phyloP scores from a whole-genome alignment of 2,797 vertebrate species.

The Tangara arthus region DNA sequence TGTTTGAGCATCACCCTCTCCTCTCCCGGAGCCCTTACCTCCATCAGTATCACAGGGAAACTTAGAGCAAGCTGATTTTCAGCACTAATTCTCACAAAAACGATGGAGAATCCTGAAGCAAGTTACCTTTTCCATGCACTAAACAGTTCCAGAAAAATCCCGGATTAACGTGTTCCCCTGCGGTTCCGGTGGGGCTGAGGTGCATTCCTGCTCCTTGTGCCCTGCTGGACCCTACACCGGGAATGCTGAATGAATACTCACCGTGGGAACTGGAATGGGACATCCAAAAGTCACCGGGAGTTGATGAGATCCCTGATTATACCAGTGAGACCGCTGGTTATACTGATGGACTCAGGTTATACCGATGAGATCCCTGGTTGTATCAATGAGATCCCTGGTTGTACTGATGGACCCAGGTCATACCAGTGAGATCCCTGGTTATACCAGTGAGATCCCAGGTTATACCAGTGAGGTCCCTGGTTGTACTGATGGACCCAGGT shows the following conservation, averaged over 20 bases:
- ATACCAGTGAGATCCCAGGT: neutral
- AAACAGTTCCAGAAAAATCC: neutral
- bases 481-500: no score
- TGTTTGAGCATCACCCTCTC: neutral
- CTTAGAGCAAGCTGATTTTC: neutral
- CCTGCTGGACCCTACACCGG: neutral
- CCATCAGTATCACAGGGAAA: neutral
- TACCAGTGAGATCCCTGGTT: accelerated
- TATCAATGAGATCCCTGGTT: neutral
- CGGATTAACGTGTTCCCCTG: accelerated
- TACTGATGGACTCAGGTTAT: accelerated
- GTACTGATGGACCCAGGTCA: neutral
- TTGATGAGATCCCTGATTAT: neutral
- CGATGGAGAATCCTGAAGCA: neutral
- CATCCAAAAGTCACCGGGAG: neutral
- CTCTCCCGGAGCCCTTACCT: neutral
- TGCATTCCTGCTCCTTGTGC: neutral
- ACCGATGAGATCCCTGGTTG: neutral
- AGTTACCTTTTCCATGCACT: neutral
- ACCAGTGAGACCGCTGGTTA: neutral
- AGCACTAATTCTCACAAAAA: neutral
- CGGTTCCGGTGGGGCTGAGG: neutral
- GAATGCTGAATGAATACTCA: neutral
- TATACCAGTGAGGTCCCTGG: accelerated
- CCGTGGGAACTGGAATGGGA: accelerated